Base-by-base conservation (phyloP, 2,888 invertebrate species). In the Xylota sylvarum region DNA sequence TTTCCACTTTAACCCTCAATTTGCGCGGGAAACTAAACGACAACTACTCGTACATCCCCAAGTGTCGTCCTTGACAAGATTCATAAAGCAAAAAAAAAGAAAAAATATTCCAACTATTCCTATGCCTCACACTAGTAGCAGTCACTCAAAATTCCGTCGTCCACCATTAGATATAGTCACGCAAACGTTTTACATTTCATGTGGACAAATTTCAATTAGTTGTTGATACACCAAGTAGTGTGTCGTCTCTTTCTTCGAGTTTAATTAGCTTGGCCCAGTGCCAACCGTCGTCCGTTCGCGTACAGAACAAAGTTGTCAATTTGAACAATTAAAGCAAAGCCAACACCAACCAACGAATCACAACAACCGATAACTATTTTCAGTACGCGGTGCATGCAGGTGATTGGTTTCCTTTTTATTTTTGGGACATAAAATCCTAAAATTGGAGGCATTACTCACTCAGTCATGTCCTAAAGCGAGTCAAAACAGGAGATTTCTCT, bases 181-280 rank as follows among this genome's bases (percentile, higher is more conserved):
- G 56, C 76, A 85, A 85, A 72, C 65, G 85, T 81, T 81, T 86
- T 78, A 62, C 82, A 77, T 81, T 72, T 81, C 76, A 81, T 77
- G 81, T 74, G 85, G 85, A 86, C 85, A 81, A 81, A 62, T 77
- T 82, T 86, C 86, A 86, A 86, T 86, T 86, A 81, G 81, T 77
- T 69, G 72, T 67, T 81, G 65, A 80, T 81, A 77, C 67, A 72
- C 46, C 4, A 14, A 46, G 7, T 23, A 37, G 37, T 62, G 40
- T 62, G 43, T 70, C 35, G 50, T 58, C 64, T 37, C 35, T 67
- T 64, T 46, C 58, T 56, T 52, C 27, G 37, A 27, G 50, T 81
- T 86, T 82, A 86, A 86, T 86, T 86, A 86, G 86, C 67, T 82
- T 86, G 86, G 86, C 86, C 19, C 69, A 27, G 73, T 78, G 86